These are phyloP conservation scores for Hyalella azteca DNA, from an alignment of 2,888 invertebrate genomes.

Conservation along the genomic window DNA sequence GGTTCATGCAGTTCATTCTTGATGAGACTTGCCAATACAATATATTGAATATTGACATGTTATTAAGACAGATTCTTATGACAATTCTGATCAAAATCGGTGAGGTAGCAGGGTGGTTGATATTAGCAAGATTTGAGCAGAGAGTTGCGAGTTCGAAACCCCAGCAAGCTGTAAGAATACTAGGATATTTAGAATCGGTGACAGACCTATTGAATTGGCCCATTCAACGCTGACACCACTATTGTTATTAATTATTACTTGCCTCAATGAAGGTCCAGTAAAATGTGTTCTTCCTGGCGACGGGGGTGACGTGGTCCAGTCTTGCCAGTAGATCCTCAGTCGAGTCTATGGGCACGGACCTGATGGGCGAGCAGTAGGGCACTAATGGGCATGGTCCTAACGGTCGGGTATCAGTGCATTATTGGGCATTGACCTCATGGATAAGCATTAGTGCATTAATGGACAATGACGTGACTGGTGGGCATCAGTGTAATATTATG, in stretches of 20 bases:
- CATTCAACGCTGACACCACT: neutral
- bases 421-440: neutral
- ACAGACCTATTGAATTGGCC: neutral
- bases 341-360: constrained; percentile 40
- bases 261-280: constrained; percentile 47
- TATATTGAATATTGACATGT: too few relatives aligned
- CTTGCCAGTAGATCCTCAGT: constrained; percentile 43
- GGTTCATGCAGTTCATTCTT: too few relatives aligned
- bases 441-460: constrained; percentile 26
- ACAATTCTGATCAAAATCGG: too few relatives aligned
- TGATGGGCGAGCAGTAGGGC: neutral
- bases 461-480: neutral
- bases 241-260: neutral
- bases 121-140: too few relatives aligned
- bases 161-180: neutral
- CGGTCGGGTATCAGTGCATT: neutral
- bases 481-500: neutral
- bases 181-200: neutral
- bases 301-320: constrained; percentile 41
- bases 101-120: too few relatives aligned
- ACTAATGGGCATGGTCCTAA: neutral
- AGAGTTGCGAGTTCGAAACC: too few relatives aligned
- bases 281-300: constrained; percentile 46
- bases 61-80: too few relatives aligned
- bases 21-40: too few relatives aligned